A percentile compares a stretch with the other conserved stretches of the same genome.
These are phyloP conservation scores for Rhinoraja longicauda DNA, from an alignment of 2,797 vertebrate genomes.

Conservation along the genomic window DNA sequence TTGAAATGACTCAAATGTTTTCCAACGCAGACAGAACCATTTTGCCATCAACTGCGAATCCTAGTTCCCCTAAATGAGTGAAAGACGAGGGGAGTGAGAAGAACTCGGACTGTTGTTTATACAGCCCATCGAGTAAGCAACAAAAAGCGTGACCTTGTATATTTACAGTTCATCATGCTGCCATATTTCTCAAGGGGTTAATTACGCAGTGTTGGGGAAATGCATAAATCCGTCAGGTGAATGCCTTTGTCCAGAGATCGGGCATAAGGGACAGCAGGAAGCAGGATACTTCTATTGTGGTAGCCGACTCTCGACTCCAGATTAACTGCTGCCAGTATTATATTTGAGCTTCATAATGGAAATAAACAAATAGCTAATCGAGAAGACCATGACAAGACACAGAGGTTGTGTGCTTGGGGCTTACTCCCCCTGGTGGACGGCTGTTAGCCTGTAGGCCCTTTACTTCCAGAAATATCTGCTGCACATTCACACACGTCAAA, in stretches of 20 bases:
- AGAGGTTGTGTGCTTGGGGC: constrained; percentile 63
- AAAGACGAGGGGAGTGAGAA: not conserved
- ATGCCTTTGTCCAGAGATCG: not conserved
- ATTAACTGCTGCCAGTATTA: constrained; percentile 29
- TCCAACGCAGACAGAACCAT: not conserved
- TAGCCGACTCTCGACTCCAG: constrained; percentile 12
- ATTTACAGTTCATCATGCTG: constrained; percentile 29
- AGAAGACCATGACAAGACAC: constrained; percentile 13
- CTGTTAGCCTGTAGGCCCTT: too few species aligned
- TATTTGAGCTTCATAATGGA: constrained; percentile 27
- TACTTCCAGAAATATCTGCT: not conserved
- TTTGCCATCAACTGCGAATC: not conserved
- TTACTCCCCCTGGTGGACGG: constrained; percentile 90
- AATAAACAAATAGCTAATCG: constrained; percentile 32
- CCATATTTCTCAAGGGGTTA: constrained; percentile 26
- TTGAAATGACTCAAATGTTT: not conserved
- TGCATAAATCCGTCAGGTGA: constrained; percentile 34
- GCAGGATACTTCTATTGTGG: constrained; percentile 24
- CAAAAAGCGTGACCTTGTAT: constrained; percentile 31
- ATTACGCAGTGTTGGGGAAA: not conserved
- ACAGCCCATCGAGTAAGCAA: constrained; percentile 10
- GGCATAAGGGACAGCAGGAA: not conserved
- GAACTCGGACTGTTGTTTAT: not conserved
- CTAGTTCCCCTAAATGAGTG: not conserved
- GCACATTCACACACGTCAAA: not conserved